These are phyloP conservation scores for Tachina grossa DNA, from an alignment of 2,888 invertebrate genomes.

Conservation along the genomic window DNA sequence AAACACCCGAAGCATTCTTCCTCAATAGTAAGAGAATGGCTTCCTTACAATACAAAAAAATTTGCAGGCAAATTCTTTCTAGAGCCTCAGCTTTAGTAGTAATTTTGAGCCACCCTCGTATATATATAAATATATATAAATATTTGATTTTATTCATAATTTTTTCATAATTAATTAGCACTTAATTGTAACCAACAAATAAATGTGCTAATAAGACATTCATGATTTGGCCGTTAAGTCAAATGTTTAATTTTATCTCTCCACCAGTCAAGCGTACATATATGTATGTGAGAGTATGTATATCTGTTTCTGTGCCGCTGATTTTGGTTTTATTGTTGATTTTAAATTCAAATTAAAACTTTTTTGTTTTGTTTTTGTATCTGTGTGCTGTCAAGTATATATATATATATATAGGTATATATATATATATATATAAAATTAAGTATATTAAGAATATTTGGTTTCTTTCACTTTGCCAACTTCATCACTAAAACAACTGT, in stretches of 20 bases:
- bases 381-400: too few relatives aligned
- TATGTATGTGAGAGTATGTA: background rate
- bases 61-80: too few relatives aligned
- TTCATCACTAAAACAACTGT: too few relatives aligned
- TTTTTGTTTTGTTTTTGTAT: background rate
- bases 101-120: background rate
- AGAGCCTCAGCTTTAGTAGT: too few relatives aligned
- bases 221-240: slow-evolving; percentile 45
- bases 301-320: background rate
- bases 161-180: slow-evolving; percentile 45
- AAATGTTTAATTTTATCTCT: slow-evolving; percentile 42
- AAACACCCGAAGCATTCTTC: too few relatives aligned
- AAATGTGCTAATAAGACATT: slow-evolving; percentile 43
- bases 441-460: too few relatives aligned
- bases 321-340: background rate
- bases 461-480: too few relatives aligned
- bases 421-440: too few relatives aligned
- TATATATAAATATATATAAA: too few relatives aligned
- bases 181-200: slow-evolving; percentile 34
- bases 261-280: background rate
- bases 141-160: background rate
- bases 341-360: slow-evolving; percentile 37
- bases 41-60: too few relatives aligned
- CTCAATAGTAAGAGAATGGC: too few relatives aligned
- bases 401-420: too few relatives aligned